phyloP scores from a whole-genome alignment of 2,888 invertebrate genomes.

The Ditula angustiorana region DNA sequence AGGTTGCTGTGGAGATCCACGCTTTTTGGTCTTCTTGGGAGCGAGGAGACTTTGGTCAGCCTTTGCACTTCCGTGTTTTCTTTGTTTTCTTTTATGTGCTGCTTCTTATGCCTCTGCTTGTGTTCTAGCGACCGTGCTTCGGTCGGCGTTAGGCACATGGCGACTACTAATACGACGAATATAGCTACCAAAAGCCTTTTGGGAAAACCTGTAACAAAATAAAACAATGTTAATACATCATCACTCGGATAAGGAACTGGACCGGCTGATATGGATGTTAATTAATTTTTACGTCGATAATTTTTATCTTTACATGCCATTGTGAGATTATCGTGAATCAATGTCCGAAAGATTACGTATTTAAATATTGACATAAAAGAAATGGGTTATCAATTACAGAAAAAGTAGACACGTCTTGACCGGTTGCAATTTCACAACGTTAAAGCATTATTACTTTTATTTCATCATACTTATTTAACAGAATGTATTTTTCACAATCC shows the following conservation, averaged over 20 bases:
- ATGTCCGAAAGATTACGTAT: neutral
- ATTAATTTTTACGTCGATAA: slow-evolving; percentile 7
- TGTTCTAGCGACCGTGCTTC: slow-evolving; percentile 69
- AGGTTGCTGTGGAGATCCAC: slow-evolving; percentile 66
- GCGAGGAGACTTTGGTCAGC: slow-evolving; percentile 60
- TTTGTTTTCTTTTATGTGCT: slow-evolving; percentile 57
- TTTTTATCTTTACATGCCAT: slow-evolving; percentile 18
- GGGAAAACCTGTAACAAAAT: slow-evolving; percentile 80
- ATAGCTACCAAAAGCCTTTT: slow-evolving; percentile 83
- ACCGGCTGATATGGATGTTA: slow-evolving; percentile 13
- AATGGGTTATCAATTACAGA: slow-evolving; percentile 21
- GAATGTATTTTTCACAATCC: neutral
- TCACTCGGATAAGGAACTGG: slow-evolving; percentile 11
- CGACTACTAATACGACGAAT: slow-evolving; percentile 73
- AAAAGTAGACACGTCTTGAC: neutral
- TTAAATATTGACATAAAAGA: neutral
- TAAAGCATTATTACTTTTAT: neutral
- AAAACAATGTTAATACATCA: slow-evolving; percentile 37
- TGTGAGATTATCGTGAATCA: neutral
- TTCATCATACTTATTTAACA: neutral
- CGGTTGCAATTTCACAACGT: slow-evolving; percentile 4
- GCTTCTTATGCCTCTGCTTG: slow-evolving; percentile 60
- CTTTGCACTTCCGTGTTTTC: slow-evolving; percentile 56
- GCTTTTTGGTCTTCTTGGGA: slow-evolving; percentile 56
- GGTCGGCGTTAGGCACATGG: slow-evolving; percentile 74